These are phyloP conservation scores for Prionchulus punctatus DNA, from an alignment of 2,888 invertebrate genomes.

Conservation along the genomic window DNA sequence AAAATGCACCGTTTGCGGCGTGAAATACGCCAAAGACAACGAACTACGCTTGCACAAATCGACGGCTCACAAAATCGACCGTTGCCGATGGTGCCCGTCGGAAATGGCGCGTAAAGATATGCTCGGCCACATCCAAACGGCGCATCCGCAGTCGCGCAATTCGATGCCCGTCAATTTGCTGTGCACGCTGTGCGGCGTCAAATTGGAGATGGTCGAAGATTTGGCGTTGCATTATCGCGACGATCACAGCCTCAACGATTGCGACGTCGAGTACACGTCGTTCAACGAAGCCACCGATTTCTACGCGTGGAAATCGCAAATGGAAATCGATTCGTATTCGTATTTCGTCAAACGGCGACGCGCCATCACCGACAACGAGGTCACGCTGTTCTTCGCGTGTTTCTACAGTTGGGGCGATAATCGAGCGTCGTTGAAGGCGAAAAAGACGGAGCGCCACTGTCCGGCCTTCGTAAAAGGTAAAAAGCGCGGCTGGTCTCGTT, in stretches of 20 bases:
- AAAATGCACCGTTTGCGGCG: too few species aligned
- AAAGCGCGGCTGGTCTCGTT: too few species aligned
- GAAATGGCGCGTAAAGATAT: too few species aligned
- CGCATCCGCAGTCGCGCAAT: too few species aligned
- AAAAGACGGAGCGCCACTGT: conserved; percentile 1
- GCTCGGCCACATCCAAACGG: too few species aligned
- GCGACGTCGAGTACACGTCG: conserved; percentile 1
- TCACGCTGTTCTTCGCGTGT: background rate
- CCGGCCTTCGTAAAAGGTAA: conserved; percentile 7
- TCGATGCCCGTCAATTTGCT: too few species aligned
- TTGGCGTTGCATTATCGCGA: conserved; percentile 9
- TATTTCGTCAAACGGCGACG: conserved; percentile 9
- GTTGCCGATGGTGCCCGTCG: too few species aligned
- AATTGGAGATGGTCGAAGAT: conserved; percentile 7
- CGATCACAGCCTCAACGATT: background rate
- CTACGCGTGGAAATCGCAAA: conserved; percentile 6
- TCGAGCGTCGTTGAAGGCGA: background rate
- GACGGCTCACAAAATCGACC: too few species aligned
- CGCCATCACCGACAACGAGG: background rate
- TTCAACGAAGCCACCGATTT: conserved; percentile 8
- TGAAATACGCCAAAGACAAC: too few species aligned
- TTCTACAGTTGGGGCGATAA: conserved; percentile 1
- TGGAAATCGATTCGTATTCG: conserved; percentile 2
- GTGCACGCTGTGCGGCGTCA: too few species aligned
- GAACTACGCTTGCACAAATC: too few species aligned